These are phyloP conservation scores for Nemoura dubitans DNA, from an alignment of 2,888 invertebrate genomes.

Conservation along the genomic window DNA sequence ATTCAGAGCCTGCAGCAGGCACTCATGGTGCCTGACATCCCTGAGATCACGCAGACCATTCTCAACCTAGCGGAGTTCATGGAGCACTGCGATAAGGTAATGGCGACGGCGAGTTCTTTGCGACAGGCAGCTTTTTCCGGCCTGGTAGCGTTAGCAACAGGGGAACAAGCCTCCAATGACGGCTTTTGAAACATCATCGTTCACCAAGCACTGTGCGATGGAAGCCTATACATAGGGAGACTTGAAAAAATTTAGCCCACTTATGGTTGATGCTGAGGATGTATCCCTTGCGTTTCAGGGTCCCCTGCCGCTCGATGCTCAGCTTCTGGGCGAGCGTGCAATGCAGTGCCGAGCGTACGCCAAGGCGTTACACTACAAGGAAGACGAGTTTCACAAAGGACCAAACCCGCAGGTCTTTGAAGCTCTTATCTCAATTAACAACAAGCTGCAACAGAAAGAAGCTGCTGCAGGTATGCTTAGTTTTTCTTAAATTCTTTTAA, in stretches of 20 bases:
- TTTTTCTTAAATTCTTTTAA: not conserved
- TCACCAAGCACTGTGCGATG: too few species aligned
- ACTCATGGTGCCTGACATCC: conserved; percentile 89
- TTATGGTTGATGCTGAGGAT: not conserved
- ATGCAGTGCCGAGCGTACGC: conserved; percentile 82
- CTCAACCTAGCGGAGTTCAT: conserved; percentile 98
- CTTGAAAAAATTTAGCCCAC: too few species aligned
- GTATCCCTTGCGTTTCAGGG: conserved; percentile 65
- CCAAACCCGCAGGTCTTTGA: conserved; percentile 90
- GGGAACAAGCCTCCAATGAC: too few species aligned
- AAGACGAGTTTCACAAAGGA: conserved; percentile 90
- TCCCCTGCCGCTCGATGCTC: conserved; percentile 87
- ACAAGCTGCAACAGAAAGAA: conserved; percentile 97
- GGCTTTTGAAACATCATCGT: too few species aligned
- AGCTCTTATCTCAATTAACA: conserved; percentile 94
- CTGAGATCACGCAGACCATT: conserved; percentile 95
- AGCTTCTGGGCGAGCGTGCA: conserved; percentile 89
- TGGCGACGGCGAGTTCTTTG: not conserved
- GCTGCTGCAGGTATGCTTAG: conserved; percentile 83
- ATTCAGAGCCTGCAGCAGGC: conserved; percentile 89
- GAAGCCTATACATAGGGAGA: too few species aligned
- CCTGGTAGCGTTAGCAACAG: not conserved
- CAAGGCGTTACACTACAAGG: conserved; percentile 82
- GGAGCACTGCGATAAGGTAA: conserved; percentile 93
- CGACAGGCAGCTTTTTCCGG: too few species aligned